A percentile compares a stretch with the other conserved stretches of the same genome.
These are phyloP conservation scores for Tetramorium alpestre DNA, from an alignment of 1,140 invertebrate species.

Conservation along the genomic window DNA sequence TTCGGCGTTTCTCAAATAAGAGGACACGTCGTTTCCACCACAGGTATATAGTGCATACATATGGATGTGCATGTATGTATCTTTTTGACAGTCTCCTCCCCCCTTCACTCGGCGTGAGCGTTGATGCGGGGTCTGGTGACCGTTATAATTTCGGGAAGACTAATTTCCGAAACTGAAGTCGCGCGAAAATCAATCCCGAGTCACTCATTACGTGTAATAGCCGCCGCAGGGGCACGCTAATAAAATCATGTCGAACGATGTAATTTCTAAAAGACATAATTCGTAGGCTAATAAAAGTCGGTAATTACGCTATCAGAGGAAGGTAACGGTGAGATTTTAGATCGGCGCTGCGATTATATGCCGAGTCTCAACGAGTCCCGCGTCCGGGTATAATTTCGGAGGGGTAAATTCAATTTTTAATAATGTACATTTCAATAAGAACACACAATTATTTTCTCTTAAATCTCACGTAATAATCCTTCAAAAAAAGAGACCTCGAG, in stretches of 20 bases:
- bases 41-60: neutral
- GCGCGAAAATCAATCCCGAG: constrained; percentile 52
- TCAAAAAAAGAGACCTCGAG: neutral
- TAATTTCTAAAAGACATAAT: constrained; percentile 52
- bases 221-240: constrained; percentile 19
- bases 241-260: constrained; percentile 45
- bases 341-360: constrained; percentile 22
- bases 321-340: constrained; percentile 11
- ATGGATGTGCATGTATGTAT: neutral
- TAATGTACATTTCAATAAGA: neutral
- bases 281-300: constrained; percentile 52
- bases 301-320: constrained; percentile 46
- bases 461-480: neutral
- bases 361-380: neutral
- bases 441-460: neutral
- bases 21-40: constrained; percentile 24
- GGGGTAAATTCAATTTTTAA: neutral
- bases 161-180: constrained; percentile 24
- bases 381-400: constrained; percentile 12
- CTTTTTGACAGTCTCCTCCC: neutral
- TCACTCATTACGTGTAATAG: constrained; percentile 51
- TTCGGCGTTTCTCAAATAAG: constrained; percentile 53
- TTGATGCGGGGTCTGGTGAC: constrained; percentile 21
- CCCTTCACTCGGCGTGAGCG: neutral
- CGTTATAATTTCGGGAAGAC: constrained; percentile 44